Base-by-base conservation (phyloP, 2,113 vertebrate species). In the Muntiacus reevesi region DNA sequence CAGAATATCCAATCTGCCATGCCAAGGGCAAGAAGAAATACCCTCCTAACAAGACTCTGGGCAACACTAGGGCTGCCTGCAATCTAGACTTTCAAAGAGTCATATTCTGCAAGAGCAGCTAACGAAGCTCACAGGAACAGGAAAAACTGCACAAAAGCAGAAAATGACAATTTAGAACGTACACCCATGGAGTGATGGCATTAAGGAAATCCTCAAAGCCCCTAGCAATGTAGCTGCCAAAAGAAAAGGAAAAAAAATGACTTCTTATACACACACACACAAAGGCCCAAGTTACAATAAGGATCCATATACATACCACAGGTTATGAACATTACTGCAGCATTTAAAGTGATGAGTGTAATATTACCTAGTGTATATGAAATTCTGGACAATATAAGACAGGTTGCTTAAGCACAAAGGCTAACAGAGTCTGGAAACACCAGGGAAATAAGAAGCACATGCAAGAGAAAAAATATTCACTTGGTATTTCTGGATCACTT, bases 381-480 rank as follows among this genome's bases (percentile, higher is more conserved):
- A 95, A 96, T 95, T 60, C 74, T 1, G n/a, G 95, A 95, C 91
- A 97, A 96, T 97, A 92, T 45, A 92, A 98, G 55, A 71, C 47
- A 89, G 81, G 95, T 78, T 91, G 92, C 97, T 97, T 97, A 97
- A 95, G 94, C 79, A 95, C 57, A 54, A 64, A 97, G 55, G 97
- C 94, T 83, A 96, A 98, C 96, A 60, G 94, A 59, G 79, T 52
- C 79, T 87, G 84, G 52, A 95, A 97, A 92, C 98, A 97, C 98
- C 52, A 97, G 96, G 97, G 98, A 98, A 98, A 98, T 98, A 97
- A 98, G 95, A 97, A 96, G 55, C 21, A 76, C 33, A 3, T 0
- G 12, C 33, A 83, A 97, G 95, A 95, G 12, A 87, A 60, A 82
- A 94, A 86, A 91, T 28, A 92, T 95, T 82, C 95, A 50, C 12